Percentiles rank a stretch among this genome's conserved stretches.
Conservation (phyloP, 2,888 invertebrate genomes). For the Lordiphosa andalusiaca region DNA sequence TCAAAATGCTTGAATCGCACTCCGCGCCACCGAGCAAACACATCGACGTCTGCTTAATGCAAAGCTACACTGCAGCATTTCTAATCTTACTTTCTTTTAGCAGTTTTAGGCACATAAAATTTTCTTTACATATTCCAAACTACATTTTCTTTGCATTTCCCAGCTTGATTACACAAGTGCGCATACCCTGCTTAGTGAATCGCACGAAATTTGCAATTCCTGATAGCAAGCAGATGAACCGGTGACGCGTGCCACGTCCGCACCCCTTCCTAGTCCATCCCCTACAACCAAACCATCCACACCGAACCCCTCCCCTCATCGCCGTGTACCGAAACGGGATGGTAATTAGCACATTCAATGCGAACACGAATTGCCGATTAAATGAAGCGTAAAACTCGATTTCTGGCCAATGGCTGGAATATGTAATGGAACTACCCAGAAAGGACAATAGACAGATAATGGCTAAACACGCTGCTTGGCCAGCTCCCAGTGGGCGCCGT, state of each 20-base stretch:
- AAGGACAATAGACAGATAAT: background rate
- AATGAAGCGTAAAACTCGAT: conserved; percentile 59
- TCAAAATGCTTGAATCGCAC: too few species aligned
- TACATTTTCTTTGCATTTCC: too few species aligned
- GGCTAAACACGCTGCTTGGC: conserved; percentile 5
- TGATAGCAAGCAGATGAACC: conserved; percentile 21
- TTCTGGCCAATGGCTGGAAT: conserved; percentile 24
- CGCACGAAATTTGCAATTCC: conserved; percentile 2
- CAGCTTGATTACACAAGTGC: background rate
- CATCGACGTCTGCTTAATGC: too few species aligned
- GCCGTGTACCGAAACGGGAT: background rate
- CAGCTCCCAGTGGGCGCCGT: conserved; percentile 85
- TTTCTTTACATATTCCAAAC: too few species aligned
- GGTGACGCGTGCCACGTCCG: conserved; percentile 31
- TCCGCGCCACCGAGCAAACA: too few species aligned
- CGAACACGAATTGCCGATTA: conserved; percentile 39
- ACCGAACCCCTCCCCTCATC: background rate
- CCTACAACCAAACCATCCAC: background rate
- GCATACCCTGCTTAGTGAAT: background rate
- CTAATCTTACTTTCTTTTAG: too few species aligned
- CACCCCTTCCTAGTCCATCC: background rate
- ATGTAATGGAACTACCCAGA: conserved; percentile 3
- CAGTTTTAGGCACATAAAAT: too few species aligned
- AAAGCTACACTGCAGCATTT: too few species aligned
- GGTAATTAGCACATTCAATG: conserved; percentile 48